phyloP scores from a whole-genome alignment of 2,888 invertebrate genomes.

The Mythimna impura region DNA sequence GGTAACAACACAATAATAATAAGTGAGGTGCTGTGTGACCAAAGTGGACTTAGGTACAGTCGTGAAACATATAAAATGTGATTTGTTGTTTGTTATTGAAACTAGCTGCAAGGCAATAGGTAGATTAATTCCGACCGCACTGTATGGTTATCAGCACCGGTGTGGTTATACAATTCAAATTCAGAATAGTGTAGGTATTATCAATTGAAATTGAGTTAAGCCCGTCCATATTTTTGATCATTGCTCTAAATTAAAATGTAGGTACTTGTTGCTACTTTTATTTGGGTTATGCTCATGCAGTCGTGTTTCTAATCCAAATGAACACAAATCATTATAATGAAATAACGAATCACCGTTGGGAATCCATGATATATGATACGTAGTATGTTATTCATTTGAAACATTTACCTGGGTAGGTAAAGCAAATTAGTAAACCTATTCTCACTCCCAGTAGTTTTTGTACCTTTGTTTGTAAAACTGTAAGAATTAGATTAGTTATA shows the following conservation, averaged over 20 bases:
- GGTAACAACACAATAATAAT: constrained; percentile 25
- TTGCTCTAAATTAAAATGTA: background rate
- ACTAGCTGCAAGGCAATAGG: constrained; percentile 26
- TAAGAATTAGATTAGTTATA: background rate
- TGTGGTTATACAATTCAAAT: constrained; percentile 43
- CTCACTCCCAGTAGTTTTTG: background rate
- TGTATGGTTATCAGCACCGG: constrained; percentile 49
- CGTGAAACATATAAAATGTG: constrained; percentile 37
- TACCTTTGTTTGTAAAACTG: background rate
- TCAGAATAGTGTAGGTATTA: constrained; percentile 17
- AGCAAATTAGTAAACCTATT: background rate
- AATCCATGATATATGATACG: background rate
- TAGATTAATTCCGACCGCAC: constrained; percentile 39
- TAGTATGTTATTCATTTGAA: too few species aligned
- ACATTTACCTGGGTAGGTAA: too few species aligned
- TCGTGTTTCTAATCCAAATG: too few species aligned
- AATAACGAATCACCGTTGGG: background rate
- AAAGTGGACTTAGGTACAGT: constrained; percentile 27
- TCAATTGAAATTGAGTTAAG: constrained; percentile 24
- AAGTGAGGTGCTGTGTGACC: constrained; percentile 51
- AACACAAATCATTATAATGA: background rate
- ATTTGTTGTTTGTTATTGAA: constrained; percentile 49
- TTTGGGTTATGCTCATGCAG: background rate
- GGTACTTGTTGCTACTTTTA: background rate
- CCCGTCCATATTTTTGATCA: constrained; percentile 12